A percentile compares a stretch with the other conserved stretches of the same genome.
Conservation (phyloP, 2,113 vertebrate genomes). For the Apaloderma vittatum region DNA sequence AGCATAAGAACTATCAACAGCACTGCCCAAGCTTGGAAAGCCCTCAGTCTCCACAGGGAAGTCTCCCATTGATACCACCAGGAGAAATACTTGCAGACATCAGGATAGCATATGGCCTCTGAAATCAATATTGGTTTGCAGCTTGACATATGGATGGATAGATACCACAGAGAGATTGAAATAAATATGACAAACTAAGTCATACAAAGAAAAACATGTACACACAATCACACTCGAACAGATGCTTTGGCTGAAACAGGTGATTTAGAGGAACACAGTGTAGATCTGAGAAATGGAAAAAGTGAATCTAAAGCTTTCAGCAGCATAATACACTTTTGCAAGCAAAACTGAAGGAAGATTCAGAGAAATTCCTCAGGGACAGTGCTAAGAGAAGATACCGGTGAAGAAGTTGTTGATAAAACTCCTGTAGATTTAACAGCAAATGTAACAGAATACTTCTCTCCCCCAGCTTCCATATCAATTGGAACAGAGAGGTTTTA, state of each 20-base stretch:
- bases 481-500: background rate
- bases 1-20: background rate
- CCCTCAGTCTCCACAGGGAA: background rate
- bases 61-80: background rate
- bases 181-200: constrained; percentile 45
- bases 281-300: constrained; percentile 57
- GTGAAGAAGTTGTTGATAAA: constrained; percentile 26
- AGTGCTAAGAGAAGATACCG: background rate
- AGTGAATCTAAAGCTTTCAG: constrained; percentile 50
- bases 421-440: background rate
- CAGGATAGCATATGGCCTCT: constrained; percentile 46
- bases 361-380: constrained; percentile 58
- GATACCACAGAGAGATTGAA: constrained; percentile 44
- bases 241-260: constrained; percentile 78
- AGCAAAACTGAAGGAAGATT: constrained; percentile 47
- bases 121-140: constrained; percentile 56
- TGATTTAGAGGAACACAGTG: constrained; percentile 67
- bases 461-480: background rate
- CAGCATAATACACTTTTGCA: constrained; percentile 53
- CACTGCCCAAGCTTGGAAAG: background rate
- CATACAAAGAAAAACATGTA: background rate
- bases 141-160: constrained; percentile 44
- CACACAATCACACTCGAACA: constrained; percentile 64
- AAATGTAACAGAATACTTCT: background rate
- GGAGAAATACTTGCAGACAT: constrained; percentile 33